These are phyloP conservation scores for Thomomys bottae DNA, from an alignment of 2,113 vertebrate species.

Conservation along the genomic window DNA sequence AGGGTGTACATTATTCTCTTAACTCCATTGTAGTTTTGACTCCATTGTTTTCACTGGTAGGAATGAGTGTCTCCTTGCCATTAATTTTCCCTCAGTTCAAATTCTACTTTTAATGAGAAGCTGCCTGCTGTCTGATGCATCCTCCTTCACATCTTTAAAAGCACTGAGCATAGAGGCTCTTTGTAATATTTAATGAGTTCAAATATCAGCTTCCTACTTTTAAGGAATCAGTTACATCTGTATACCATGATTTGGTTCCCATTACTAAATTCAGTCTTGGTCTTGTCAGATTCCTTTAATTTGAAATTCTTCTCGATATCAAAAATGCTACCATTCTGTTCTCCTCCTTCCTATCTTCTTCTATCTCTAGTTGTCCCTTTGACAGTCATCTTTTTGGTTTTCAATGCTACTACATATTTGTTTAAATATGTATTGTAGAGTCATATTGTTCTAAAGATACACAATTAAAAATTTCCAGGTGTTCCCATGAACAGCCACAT, in stretches of 20 bases:
- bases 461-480: neutral
- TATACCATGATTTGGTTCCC: neutral
- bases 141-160: neutral
- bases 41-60: conserved; percentile 14
- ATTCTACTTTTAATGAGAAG: conserved; percentile 32
- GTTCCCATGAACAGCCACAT: neutral
- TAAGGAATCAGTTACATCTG: neutral
- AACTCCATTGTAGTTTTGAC: neutral
- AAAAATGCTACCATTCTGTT: neutral
- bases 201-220: neutral
- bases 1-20: neutral
- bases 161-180: neutral
- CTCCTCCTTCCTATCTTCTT: neutral
- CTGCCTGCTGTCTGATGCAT: neutral
- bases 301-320: neutral
- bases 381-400: neutral
- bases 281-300: conserved; percentile 37
- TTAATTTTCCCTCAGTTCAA: conserved; percentile 20
- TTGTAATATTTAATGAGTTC: neutral
- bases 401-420: neutral
- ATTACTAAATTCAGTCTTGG: conserved; percentile 2
- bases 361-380: neutral
- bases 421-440: neutral
- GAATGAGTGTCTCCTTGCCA: neutral
- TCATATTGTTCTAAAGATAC: neutral